Base-by-base conservation (phyloP, 1,140 invertebrate species). In the Brachionus asplanchnoidis region DNA sequence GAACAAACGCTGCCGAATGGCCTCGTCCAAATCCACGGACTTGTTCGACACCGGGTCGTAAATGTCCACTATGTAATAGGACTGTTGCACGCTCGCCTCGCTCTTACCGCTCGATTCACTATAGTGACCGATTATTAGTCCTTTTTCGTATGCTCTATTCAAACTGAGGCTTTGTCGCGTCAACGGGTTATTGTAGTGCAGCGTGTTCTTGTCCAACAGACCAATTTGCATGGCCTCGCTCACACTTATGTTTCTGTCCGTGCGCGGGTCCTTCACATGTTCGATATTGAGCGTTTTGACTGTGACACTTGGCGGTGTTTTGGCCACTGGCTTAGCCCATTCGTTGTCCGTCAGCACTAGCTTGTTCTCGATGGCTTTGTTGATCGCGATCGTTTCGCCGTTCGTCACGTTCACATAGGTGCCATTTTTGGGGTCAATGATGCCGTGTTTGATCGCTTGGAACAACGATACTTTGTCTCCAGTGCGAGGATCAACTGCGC, bases 71-170 rank as follows among this genome's bases (percentile, higher is more conserved):
- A 84, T 84, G 17, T 77, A 65, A 78, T 84, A 84, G 8, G 26
- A 75, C 32, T 32, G 20, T 53, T 77, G 20, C 40, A 42, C 84
- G 7, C 11, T 4, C 20, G n/a, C n/a, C 17, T 12, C 26, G 17
- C 42, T 50, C 23, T 11, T 77, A 44, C 8, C 1, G 50, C 11
- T 23, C 40, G 0, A 32, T 4, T 56, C 60, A 1, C 17, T 70
- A 56, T 68, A 84, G 12, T 84, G 60, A 20, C 82, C 82, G 14
- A 84, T 91, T 1, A 96, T 89, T 28, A 94, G 89, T n/a, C 95
- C 95, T 86, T 92, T 91, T 88, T 95, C 94, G 87, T 95, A 93
- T 3, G 95, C 95, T 91, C 95, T 94, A 60, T 93, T 75, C n/a
- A 89, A 80, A 2, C 86, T 85, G 85, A 89, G 87, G 20, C 60